These are phyloP conservation scores for Cherax destructor DNA, from an alignment of 1,140 invertebrate genomes.

Conservation along the genomic window DNA sequence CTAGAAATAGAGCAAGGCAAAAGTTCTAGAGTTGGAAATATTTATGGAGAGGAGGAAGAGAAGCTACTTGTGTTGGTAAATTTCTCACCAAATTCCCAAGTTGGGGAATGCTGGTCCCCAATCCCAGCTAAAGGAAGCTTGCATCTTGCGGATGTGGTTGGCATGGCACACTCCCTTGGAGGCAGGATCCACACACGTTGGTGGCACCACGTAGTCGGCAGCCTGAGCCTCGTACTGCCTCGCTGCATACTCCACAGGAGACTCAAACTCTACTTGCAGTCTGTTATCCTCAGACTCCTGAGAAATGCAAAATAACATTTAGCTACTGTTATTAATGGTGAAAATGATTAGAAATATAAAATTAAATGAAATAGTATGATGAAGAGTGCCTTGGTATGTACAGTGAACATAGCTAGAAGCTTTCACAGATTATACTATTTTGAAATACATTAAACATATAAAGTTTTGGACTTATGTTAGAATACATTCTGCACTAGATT, in stretches of 20 bases:
- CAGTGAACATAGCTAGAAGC: no score
- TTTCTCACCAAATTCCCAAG: slow-evolving; percentile 88
- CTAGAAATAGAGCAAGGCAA: no score
- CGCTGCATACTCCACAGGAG: slow-evolving; percentile 84
- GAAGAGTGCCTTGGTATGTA: no score
- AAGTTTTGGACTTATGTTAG: no score
- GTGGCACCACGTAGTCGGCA: slow-evolving; percentile 83
- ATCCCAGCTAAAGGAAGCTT: slow-evolving; percentile 96
- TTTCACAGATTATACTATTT: no score
- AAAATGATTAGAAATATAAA: no score
- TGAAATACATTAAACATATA: no score
- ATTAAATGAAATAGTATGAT: no score
- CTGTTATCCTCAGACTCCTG: slow-evolving; percentile 79
- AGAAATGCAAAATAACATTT: background rate
- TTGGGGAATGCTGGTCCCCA: slow-evolving; percentile 98
- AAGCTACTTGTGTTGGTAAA: background rate
- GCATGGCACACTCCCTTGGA: slow-evolving; percentile 96
- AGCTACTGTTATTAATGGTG: background rate
- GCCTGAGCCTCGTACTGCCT: slow-evolving; percentile 78
- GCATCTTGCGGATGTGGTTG: slow-evolving; percentile 97
- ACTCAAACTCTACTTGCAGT: slow-evolving; percentile 84
- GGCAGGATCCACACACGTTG: slow-evolving; percentile 83
- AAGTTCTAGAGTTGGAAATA: no score
- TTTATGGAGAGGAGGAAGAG: no score
- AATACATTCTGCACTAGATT: no score